Base-by-base conservation (phyloP, 2,797 vertebrate species). In the Brachyalestes nurse region DNA sequence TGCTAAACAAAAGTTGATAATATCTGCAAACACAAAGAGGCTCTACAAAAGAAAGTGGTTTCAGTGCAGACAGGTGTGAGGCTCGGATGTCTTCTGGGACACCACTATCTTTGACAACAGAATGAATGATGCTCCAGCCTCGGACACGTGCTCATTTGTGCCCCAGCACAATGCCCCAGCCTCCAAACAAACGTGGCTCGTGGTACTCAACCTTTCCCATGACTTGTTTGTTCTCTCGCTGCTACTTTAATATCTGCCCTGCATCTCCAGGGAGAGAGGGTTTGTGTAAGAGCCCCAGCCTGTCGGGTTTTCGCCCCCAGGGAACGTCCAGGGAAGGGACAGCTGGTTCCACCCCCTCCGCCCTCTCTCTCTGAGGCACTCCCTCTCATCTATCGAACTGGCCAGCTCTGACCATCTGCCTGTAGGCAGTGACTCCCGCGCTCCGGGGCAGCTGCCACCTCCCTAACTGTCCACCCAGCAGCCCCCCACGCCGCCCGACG, bases 331-430 rank as follows among this genome's bases (percentile, higher is more conserved):
- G 77, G 83, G 21, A 62, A 83, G 80, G 88, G 90, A 91, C 93
- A 94, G 92, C 93, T 94, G 94, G 90, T 85, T 89, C 83, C 82
- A 64, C 62, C 17, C 45, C 13, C 40, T 8, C 25, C 28, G 42
- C 66, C 19, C 82, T 65, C 69, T n/a, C 60, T 49, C 53, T 16
- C 19, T 12, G 51, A 86, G 61, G 19, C 45, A 19, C 62, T 53
- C 23, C 34, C 64, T 77, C 55, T 42, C 70, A 25, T 49, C 87
- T 84, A 81, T 84, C 60, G 66, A 87, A 84, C 87, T 88, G 91
- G 90, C 91, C 92, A 91, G 86, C 84, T 83, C 66, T 89, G 90
- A 92, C 93, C 94, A 95, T 95, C 93, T 93, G 93, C 90, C 87
- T 87, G 67, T 64, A 82, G 64, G 70, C 80, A 5, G 79, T 81